Evolutionary conservation across 1,140 invertebrate species (phyloP).

Genomic region (Antheraea mylitta): DNA sequence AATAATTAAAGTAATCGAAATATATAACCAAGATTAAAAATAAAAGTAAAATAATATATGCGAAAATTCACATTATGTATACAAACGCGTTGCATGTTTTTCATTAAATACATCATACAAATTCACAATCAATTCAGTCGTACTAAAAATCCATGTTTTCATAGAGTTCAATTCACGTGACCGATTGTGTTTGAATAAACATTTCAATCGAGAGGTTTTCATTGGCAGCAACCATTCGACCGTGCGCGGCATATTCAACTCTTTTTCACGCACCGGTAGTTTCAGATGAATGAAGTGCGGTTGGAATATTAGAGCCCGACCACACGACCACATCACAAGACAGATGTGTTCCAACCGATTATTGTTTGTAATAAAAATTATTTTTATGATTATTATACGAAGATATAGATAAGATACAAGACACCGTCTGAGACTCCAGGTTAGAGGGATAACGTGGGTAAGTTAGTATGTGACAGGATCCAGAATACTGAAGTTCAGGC

Average conservation of each 20-base stretch:
- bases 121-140: conserved; percentile 2
- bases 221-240: conserved; percentile 54
- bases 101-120: background rate
- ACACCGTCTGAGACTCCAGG: too few relatives aligned
- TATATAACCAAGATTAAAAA: background rate
- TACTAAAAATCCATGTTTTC: conserved; percentile 16
- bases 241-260: conserved; percentile 53
- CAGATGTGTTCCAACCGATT: conserved; percentile 21
- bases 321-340: conserved; percentile 18
- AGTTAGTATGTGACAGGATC: too few relatives aligned
- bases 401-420: too few relatives aligned
- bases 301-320: conserved; percentile 55
- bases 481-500: too few relatives aligned
- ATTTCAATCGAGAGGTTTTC: conserved; percentile 67
- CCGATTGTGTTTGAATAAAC: conserved; percentile 66
- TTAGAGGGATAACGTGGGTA: too few relatives aligned
- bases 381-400: background rate
- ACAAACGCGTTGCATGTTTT: background rate
- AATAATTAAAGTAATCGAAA: too few relatives aligned
- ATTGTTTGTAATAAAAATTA: conserved; percentile 12
- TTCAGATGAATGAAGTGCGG: conserved; percentile 58
- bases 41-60: background rate
- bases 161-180: conserved; percentile 39
- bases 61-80: background rate
- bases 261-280: conserved; percentile 60